Conservation (phyloP, 2,113 vertebrate genomes). For the Phodopus roborovskii region DNA sequence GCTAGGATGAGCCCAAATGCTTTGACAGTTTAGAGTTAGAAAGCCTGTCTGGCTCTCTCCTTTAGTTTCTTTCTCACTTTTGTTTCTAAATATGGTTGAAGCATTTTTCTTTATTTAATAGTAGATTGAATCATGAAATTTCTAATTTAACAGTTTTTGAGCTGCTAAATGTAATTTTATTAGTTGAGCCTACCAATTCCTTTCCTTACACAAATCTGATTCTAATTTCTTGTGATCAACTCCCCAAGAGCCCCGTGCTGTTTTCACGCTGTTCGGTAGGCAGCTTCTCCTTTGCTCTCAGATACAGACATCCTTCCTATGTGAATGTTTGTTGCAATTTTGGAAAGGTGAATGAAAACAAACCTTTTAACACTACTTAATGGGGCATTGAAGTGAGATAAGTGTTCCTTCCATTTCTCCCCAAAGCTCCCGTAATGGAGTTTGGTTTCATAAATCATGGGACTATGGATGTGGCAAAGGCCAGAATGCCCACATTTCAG, state of each 20-base stretch:
- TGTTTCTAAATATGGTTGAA: constrained; percentile 4
- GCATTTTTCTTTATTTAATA: constrained; percentile 34
- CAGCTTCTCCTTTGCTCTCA: constrained; percentile 49
- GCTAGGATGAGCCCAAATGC: neutral
- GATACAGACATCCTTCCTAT: constrained; percentile 36
- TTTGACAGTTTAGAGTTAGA: neutral
- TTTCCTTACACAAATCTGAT: constrained; percentile 26
- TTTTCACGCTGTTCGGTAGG: constrained; percentile 4
- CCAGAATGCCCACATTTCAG: neutral
- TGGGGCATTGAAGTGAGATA: neutral
- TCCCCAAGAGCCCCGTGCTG: neutral
- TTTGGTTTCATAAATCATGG: constrained; percentile 29
- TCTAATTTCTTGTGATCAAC: constrained; percentile 18
- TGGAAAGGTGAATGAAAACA: constrained; percentile 48
- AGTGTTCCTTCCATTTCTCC: neutral
- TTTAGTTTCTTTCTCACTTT: constrained; percentile 30
- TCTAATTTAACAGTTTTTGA: constrained; percentile 42
- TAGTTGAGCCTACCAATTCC: neutral
- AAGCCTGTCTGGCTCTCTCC: constrained; percentile 1
- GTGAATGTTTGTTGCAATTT: constrained; percentile 53
- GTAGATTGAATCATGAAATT: constrained; percentile 26
- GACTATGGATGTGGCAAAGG: neutral
- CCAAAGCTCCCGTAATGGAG: neutral
- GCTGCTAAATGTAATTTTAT: constrained; percentile 12
- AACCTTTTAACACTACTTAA: constrained; percentile 10